These are phyloP conservation scores for Ibidorhyncha struthersii DNA, from an alignment of 2,113 vertebrate genomes.

Conservation along the genomic window DNA sequence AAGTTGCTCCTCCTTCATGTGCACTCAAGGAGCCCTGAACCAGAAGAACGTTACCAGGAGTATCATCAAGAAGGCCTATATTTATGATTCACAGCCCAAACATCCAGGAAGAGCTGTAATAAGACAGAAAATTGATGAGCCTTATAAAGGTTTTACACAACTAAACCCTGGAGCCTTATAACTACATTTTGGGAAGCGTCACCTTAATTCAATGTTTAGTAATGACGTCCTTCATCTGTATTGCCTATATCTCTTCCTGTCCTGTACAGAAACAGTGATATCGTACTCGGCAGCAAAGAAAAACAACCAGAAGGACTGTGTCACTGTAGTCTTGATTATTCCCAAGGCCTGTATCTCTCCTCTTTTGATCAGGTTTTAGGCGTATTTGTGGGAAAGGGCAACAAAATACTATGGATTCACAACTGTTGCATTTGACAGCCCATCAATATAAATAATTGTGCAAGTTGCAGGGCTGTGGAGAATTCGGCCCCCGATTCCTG, in stretches of 20 bases:
- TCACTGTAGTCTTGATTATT: background rate
- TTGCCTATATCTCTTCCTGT: slow-evolving; percentile 35
- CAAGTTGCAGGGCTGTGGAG: background rate
- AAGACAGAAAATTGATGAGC: slow-evolving; percentile 60
- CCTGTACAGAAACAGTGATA: background rate
- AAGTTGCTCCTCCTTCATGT: slow-evolving; percentile 46
- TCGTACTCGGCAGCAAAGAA: background rate
- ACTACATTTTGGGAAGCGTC: slow-evolving; percentile 38
- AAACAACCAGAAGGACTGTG: background rate
- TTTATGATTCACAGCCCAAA: slow-evolving; percentile 58
- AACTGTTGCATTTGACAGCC: rapidly evolving
- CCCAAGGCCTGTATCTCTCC: background rate
- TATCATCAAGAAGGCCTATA: slow-evolving; percentile 1
- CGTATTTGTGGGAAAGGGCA: background rate
- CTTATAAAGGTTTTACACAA: slow-evolving; percentile 60
- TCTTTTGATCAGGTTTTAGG: background rate
- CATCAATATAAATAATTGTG: rapidly evolving
- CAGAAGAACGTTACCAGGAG: slow-evolving; percentile 11
- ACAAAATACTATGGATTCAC: background rate
- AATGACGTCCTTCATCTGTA: slow-evolving; percentile 29
- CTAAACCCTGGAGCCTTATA: slow-evolving; percentile 41
- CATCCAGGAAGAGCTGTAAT: slow-evolving; percentile 47
- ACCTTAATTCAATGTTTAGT: slow-evolving; percentile 66
- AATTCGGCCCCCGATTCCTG: background rate
- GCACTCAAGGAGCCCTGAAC: slow-evolving; percentile 20